Evolutionary conservation across 1,140 invertebrate genomes (phyloP).

Genomic region (Drosophila athabasca): DNA sequence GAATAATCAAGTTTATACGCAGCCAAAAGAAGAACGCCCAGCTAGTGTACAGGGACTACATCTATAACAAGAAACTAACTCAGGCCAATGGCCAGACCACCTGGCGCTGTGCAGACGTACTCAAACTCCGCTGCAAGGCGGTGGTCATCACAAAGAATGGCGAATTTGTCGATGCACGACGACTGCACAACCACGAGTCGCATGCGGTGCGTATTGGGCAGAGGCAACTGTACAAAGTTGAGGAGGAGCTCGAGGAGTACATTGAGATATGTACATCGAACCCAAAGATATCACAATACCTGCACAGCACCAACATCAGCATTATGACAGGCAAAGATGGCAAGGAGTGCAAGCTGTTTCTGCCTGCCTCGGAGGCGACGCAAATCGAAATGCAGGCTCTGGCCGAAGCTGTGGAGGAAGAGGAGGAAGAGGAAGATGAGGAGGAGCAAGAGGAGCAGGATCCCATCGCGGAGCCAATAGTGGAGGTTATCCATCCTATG

Average conservation of each 20-base stretch:
- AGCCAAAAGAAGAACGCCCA: conserved; percentile 81
- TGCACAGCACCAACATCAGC: conserved; percentile 72
- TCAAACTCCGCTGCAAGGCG: conserved; percentile 73
- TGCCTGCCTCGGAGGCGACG: conserved; percentile 68
- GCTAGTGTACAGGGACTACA: conserved; percentile 69
- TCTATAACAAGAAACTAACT: conserved; percentile 80
- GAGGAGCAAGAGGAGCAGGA: conserved; percentile 6
- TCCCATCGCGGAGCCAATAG: conserved; percentile 3
- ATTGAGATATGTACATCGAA: conserved; percentile 74
- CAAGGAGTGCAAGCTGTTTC: conserved; percentile 74
- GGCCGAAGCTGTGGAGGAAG: conserved; percentile 48
- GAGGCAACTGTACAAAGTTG: conserved; percentile 63
- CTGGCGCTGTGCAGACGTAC: conserved; percentile 73
- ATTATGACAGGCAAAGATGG: conserved; percentile 71
- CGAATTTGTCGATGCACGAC: conserved; percentile 55
- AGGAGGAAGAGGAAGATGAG: conserved; percentile 35
- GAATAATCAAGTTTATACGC: conserved; percentile 66
- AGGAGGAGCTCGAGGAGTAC: conserved; percentile 74
- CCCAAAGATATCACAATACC: conserved; percentile 69
- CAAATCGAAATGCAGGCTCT: conserved; percentile 70
- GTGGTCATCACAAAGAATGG: conserved; percentile 74
- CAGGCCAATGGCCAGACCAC: conserved; percentile 79
- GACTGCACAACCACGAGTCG: conserved; percentile 67
- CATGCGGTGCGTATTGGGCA: conserved; percentile 61
- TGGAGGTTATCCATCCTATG: conserved; percentile 16